Base-by-base conservation (phyloP, 2,888 invertebrate genomes). In the Drosophila putrida region DNA sequence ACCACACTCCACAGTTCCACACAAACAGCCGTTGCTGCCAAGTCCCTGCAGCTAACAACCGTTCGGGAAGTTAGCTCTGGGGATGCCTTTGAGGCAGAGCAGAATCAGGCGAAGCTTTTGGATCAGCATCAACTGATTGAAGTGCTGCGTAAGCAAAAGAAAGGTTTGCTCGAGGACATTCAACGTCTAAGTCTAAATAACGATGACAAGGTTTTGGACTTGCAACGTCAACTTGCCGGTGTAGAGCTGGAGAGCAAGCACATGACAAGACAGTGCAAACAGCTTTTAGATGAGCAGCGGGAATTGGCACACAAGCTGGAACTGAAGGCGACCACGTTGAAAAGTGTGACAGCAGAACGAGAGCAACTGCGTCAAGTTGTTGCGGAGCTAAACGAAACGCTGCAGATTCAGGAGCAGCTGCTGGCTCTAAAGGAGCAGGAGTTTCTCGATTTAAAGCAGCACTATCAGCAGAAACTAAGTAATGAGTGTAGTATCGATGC, bases 121-220 rank as follows among this genome's bases (percentile, higher is more conserved):
- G 92, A 92, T 53, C 90, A 92, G 44, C 87, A 90, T 0, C 83
- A 90, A 27, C 58, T 92, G 1, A 92, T 91, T 13, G 82, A 88
- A 4, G 88, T 92, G 28, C 75, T 92, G 9, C 89, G 92, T 4
- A 90, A 82, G 55, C 92, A 92, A 53, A 92, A 92, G 53, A 88
- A 87, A 15, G 67, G 75, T 11, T 75, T 92, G 0, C 72, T 92
- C 4, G 83, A 75, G 5, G 92, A 92, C 31, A 70, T 92, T 6
- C 82, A 87, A 41, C 71, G 74, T 4, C 54, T 91, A 6, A 85
- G 85, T 6, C 67, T 81, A 4, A 90, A 92, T 25, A 88, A 89
- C 41, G 91, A 91, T 39, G 85, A 78, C 3, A 85, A 89, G 43
- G 69, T 91, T 1, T 33, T 81, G 20, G 75, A 90, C 25, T n/a